Conservation (phyloP, 2,113 vertebrate species). For the Furnarius figulus region DNA sequence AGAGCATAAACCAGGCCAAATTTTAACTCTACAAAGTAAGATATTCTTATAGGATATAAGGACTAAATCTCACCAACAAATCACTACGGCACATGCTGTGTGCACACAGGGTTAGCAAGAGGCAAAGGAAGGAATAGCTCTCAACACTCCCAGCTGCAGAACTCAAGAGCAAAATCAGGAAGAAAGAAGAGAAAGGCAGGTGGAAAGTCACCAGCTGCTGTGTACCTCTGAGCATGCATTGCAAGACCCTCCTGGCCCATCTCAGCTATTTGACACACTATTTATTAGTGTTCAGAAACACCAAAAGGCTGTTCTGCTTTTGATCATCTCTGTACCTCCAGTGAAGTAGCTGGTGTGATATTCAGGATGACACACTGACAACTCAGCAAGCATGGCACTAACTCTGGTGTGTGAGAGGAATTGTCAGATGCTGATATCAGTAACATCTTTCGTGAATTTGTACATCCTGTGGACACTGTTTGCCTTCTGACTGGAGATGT, state of each 20-base stretch:
- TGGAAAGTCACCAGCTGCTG: fast-evolving
- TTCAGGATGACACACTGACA: not conserved
- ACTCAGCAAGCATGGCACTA: not conserved
- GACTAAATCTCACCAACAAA: not conserved
- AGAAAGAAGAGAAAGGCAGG: not conserved
- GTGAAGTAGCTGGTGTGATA: not conserved
- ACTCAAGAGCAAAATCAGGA: not conserved
- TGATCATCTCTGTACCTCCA: not conserved
- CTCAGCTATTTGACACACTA: not conserved
- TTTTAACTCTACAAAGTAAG: not conserved
- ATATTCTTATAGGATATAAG: not conserved
- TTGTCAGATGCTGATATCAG: not conserved
- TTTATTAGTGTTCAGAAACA: not conserved
- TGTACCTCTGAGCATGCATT: not conserved
- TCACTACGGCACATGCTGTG: not conserved
- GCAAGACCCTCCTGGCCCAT: not conserved
- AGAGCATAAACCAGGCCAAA: not conserved
- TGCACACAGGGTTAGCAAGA: fast-evolving
- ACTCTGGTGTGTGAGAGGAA: not conserved
- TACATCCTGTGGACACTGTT: not conserved
- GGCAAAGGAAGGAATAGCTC: not conserved
- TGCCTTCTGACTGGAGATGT: not conserved
- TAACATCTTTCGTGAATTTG: not conserved
- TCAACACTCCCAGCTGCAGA: not conserved
- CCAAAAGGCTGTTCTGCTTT: not conserved